A percentile compares a stretch with the other conserved stretches of the same genome.
Evolutionary conservation across 2,888 invertebrate species (phyloP).

Genomic region (Platerodrilus igneus): DNA sequence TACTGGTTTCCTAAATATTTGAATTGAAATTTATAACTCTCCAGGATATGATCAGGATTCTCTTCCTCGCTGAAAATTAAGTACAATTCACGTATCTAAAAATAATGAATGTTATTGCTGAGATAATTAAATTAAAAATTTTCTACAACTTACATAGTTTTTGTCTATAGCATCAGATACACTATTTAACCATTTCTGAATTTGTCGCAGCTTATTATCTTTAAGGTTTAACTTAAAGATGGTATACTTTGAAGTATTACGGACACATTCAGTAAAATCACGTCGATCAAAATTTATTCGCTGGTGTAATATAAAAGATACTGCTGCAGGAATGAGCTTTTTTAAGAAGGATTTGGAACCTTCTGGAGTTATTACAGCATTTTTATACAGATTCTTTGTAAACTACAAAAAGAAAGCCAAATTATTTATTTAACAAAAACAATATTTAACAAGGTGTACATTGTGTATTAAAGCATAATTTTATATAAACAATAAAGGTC

Average conservation of each 20-base stretch:
- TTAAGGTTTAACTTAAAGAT: neutral
- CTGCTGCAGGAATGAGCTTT: neutral
- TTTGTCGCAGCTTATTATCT: neutral
- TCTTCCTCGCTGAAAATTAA: neutral
- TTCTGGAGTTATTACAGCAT: neutral
- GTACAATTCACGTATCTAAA: slow-evolving; percentile 4
- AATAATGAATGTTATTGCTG: neutral
- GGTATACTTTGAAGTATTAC: neutral
- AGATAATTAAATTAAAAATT: neutral
- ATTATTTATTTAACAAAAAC: neutral
- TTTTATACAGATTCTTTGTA: neutral
- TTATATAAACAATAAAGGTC: too few relatives aligned
- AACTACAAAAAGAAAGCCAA: neutral
- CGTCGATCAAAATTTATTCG: neutral
- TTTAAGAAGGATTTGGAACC: slow-evolving; percentile 1
- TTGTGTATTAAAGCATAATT: too few relatives aligned
- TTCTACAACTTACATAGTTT: slow-evolving; percentile 4
- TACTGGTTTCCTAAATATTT: slow-evolving; percentile 1
- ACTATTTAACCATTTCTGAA: neutral
- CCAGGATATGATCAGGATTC: neutral
- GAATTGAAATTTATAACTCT: slow-evolving; percentile 7
- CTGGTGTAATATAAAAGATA: slow-evolving; percentile 3
- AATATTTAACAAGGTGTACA: too few relatives aligned
- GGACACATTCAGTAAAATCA: neutral
- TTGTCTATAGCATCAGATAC: slow-evolving; percentile 1